phyloP scores from a whole-genome alignment of 2,113 vertebrate species.

The Crocuta crocuta region DNA sequence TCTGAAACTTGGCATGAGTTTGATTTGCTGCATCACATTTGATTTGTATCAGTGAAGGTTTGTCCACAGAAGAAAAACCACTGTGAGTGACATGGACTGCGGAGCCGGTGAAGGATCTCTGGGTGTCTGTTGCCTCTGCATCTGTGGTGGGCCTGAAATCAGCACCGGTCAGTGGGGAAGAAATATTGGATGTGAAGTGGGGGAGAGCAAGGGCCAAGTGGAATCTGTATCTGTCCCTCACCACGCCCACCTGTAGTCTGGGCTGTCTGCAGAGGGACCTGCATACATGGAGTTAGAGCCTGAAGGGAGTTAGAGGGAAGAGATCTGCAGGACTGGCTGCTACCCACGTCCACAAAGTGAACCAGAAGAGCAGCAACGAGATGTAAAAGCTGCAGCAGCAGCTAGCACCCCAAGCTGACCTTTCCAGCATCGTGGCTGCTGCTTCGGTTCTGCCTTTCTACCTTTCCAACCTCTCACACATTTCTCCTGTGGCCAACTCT shows the following conservation, averaged over 20 bases:
- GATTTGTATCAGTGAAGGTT: not conserved
- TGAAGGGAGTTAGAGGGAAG: not conserved
- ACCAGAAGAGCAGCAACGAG: fast-evolving
- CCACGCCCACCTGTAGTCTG: fast-evolving
- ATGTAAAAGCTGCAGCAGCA: fast-evolving
- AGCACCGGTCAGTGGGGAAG: not conserved
- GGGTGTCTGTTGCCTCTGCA: not conserved
- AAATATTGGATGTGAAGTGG: not conserved
- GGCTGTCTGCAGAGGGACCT: not conserved
- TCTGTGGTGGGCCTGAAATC: not conserved
- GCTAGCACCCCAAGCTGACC: not conserved
- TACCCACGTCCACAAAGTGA: not conserved
- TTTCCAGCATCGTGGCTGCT: fast-evolving
- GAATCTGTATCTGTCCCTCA: not conserved
- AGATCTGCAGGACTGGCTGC: not conserved
- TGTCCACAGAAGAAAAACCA: not conserved
- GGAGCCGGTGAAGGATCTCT: not conserved
- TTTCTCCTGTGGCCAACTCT: not conserved
- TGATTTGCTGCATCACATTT: not conserved
- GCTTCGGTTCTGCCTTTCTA: not conserved
- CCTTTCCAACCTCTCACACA: not conserved
- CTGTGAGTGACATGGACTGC: not conserved
- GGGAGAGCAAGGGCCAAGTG: not conserved
- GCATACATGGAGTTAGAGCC: not conserved
- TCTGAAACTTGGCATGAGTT: not conserved